A percentile compares a stretch with the other conserved stretches of the same genome.
Conservation (phyloP, 2,888 invertebrate genomes). For the Lordiphosa andalusiaca region DNA sequence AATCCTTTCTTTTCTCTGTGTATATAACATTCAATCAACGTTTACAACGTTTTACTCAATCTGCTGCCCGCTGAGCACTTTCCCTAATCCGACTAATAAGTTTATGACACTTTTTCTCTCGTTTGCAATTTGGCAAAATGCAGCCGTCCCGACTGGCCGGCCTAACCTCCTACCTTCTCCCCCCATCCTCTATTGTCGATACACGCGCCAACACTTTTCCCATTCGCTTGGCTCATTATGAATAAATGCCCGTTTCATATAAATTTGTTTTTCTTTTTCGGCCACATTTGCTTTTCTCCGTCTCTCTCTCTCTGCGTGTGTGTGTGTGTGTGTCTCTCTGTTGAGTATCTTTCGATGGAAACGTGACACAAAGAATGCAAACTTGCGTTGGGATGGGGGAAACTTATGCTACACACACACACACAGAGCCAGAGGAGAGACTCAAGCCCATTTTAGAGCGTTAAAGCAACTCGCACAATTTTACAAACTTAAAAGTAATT, state of each 20-base stretch:
- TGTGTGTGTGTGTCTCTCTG: conserved; percentile 21
- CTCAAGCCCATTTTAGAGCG: conserved; percentile 37
- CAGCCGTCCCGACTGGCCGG: not conserved
- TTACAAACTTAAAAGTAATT: conserved; percentile 77
- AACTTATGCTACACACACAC: conserved; percentile 46
- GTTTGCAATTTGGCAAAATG: conserved; percentile 5
- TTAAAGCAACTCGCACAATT: conserved; percentile 63
- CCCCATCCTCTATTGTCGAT: conserved; percentile 27
- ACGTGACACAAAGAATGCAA: conserved; percentile 75
- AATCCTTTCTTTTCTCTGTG: too few relatives aligned
- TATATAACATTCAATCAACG: too few relatives aligned
- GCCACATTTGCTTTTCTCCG: conserved; percentile 13
- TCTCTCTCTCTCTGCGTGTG: not conserved
- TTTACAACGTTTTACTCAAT: too few relatives aligned
- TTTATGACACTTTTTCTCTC: conserved; percentile 50
- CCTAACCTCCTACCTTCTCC: not conserved
- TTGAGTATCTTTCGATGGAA: conserved; percentile 46
- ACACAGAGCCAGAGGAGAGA: conserved; percentile 8
- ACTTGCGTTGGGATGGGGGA: conserved; percentile 45
- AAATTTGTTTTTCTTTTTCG: conserved; percentile 57
- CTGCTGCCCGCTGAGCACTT: conserved; percentile 21
- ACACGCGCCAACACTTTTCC: conserved; percentile 62
- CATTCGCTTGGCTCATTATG: conserved; percentile 63
- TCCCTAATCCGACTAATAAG: conserved; percentile 56
- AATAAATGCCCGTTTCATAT: conserved; percentile 73